phyloP scores from a whole-genome alignment of 2,113 vertebrate genomes.

The Strix uralensis region DNA sequence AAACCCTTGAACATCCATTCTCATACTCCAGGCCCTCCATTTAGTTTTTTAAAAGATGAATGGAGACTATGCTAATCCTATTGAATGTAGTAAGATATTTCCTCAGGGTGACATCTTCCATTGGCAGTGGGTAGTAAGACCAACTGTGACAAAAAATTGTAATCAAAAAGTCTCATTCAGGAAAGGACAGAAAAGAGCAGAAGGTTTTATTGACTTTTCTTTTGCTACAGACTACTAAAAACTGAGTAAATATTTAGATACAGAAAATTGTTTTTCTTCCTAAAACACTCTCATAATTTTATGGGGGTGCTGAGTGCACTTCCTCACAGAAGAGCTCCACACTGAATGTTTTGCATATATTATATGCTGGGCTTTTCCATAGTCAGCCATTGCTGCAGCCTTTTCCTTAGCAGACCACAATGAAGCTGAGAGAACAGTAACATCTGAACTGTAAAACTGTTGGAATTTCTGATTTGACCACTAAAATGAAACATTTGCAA shows the following conservation, averaged over 20 bases:
- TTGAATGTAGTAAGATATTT: background rate
- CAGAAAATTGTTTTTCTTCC: background rate
- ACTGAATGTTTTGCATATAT: background rate
- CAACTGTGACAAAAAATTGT: background rate
- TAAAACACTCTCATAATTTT: background rate
- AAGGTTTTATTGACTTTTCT: background rate
- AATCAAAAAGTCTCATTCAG: background rate
- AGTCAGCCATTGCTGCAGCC: background rate
- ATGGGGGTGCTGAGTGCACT: background rate
- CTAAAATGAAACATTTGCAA: background rate
- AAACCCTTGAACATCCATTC: background rate
- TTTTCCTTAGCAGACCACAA: background rate
- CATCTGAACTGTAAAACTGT: background rate
- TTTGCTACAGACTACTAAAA: background rate
- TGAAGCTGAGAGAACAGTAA: background rate
- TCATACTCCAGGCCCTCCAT: background rate
- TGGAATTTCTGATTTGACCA: background rate
- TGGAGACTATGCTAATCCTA: background rate
- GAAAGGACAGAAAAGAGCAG: background rate
- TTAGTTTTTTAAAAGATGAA: background rate
- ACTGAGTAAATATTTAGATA: background rate
- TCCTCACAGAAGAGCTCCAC: background rate
- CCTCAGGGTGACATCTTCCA: background rate
- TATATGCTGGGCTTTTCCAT: background rate
- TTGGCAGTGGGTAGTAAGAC: background rate